These are phyloP conservation scores for Rafetus swinhoei DNA, from an alignment of 2,113 vertebrate genomes.

Conservation along the genomic window DNA sequence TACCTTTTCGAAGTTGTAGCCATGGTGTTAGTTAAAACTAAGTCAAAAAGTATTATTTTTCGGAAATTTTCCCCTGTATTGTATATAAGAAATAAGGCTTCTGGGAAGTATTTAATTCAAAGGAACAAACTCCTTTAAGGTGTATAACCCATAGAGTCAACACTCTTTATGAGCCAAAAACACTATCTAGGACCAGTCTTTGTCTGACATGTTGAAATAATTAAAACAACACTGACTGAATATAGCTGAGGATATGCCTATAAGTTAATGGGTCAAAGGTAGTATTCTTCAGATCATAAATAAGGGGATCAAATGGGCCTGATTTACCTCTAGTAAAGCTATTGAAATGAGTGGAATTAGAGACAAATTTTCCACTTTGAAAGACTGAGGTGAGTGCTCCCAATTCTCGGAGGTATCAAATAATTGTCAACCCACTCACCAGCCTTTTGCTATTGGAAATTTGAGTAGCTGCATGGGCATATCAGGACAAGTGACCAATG, in stretches of 20 bases:
- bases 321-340: background rate
- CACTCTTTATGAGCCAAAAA: background rate
- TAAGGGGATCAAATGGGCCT: background rate
- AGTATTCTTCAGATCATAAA: background rate
- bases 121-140: background rate
- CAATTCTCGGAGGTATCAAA: background rate
- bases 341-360: background rate
- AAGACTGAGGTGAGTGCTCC: background rate
- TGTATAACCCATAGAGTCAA: background rate
- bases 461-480: background rate
- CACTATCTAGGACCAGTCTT: background rate
- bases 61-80: background rate
- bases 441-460: background rate
- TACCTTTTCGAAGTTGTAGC: background rate
- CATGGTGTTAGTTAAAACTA: background rate
- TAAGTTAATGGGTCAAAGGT: background rate
- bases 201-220: background rate
- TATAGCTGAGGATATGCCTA: background rate
- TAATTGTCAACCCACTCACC: background rate
- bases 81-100: background rate
- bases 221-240: background rate
- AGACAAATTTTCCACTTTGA: background rate
- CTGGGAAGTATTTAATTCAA: background rate
- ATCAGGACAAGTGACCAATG: background rate
- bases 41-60: background rate